A percentile compares a stretch with the other conserved stretches of the same genome.
Conservation (phyloP, 1,140 invertebrate species). For the Megathymus violae region DNA sequence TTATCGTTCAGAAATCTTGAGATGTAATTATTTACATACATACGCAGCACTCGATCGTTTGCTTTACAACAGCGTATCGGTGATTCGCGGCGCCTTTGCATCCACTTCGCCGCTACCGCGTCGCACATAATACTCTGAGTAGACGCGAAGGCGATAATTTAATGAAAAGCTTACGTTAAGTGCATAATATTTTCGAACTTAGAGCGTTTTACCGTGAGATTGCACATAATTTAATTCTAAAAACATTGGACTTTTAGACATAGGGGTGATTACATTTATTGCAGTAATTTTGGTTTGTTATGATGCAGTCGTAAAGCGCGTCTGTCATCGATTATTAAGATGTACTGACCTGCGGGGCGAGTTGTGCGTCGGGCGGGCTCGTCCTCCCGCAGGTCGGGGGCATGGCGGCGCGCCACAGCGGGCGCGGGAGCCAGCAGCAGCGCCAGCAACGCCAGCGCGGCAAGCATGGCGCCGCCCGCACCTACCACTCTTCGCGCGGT, state of each 20-base stretch:
- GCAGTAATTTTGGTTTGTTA: conserved; percentile 5
- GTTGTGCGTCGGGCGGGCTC: conserved; percentile 74
- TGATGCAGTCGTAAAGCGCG: background rate
- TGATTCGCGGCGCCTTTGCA: conserved; percentile 15
- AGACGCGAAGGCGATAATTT: conserved; percentile 15
- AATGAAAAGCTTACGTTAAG: conserved; percentile 4
- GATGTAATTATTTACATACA: conserved; percentile 70
- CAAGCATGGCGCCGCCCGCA: too few species aligned
- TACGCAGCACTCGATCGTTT: conserved; percentile 46
- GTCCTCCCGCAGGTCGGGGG: too few species aligned
- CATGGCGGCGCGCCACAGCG: too few species aligned
- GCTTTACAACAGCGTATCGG: conserved; percentile 20
- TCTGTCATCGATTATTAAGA: background rate
- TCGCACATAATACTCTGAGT: conserved; percentile 20
- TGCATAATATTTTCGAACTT: conserved; percentile 5
- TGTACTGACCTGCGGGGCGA: conserved; percentile 73
- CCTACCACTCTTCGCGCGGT: conserved; percentile 55
- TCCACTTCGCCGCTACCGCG: conserved; percentile 12
- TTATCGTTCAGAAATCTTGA: conserved; percentile 50
- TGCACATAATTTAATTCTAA: background rate
- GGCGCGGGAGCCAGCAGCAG: too few species aligned
- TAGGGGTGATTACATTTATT: too few species aligned
- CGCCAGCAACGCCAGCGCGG: too few species aligned
- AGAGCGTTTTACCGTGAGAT: background rate
- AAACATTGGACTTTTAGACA: too few species aligned